Conservation (phyloP, 2,888 invertebrate species). For the Mythimna albipuncta region DNA sequence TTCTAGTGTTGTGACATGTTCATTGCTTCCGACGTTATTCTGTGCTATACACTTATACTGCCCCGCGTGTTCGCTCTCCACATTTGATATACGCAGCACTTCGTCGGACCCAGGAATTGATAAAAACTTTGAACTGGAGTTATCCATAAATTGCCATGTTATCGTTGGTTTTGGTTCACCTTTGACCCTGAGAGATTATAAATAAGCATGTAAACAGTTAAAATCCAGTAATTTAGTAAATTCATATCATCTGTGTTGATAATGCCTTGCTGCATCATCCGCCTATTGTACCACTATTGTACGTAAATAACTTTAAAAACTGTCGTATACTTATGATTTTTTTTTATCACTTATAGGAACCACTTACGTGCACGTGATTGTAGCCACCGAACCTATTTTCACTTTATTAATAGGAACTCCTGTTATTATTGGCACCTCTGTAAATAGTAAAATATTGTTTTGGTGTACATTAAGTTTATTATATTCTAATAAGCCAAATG, state of each 20-base stretch:
- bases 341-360: background rate
- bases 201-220: background rate
- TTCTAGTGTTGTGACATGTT: slow-evolving; percentile 39
- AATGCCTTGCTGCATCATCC: no score
- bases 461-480: no score
- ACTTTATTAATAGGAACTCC: slow-evolving; percentile 21
- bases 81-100: background rate
- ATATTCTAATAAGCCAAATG: background rate
- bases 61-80: slow-evolving; percentile 24
- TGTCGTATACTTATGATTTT: background rate
- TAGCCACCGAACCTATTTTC: slow-evolving; percentile 7
- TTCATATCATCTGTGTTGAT: background rate
- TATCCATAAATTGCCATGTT: slow-evolving; percentile 22
- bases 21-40: slow-evolving; percentile 25
- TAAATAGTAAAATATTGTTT: background rate
- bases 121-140: background rate
- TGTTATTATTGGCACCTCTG: slow-evolving; percentile 38
- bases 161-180: slow-evolving; percentile 30
- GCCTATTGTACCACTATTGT: no score
- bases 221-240: background rate
- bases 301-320: background rate
- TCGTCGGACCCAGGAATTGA: background rate
- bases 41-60: slow-evolving; percentile 40
- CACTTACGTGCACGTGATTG: slow-evolving; percentile 43
- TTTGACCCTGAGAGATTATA: background rate